Base-by-base conservation (phyloP, 2,888 invertebrate species). In the Leptinotarsa rubiginosa region DNA sequence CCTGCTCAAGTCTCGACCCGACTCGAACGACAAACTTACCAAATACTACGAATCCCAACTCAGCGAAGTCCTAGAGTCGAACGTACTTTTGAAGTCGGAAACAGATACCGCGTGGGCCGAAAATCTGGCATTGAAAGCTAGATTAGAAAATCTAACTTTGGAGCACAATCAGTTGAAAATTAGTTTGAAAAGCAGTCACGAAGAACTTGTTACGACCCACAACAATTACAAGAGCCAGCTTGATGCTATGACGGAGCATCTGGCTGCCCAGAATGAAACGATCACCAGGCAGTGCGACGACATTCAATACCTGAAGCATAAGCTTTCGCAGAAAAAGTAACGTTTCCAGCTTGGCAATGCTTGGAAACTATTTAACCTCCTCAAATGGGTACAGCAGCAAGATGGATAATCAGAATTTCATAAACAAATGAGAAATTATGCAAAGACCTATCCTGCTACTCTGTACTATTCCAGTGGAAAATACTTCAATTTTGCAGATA, bases 251-350 rank as follows among this genome's bases (percentile, higher is more conserved):
- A 93, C 93, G 79, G 94, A 94, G 82, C 94, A 94, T 87, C 88
- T 95, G 82, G 94, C 94, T 20, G 91, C 92, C 69, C 91, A 94
- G 90, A 94, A 94, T 88, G 97, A 97, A 81, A 96, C 96, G 88
- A 91, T 98, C 67, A 92, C 97, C 25, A 88, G 88, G 70, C 95
- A 96, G 85, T 93, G 94, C 85, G 96, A 96, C 88, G 91, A 93
- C 85, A 93, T 96, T 80, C 92, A 95, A 81, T 90, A 90, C 78
- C 88, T 94, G 49, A 91, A 91, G 81, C 93, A 92, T 83, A 91
- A 91, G 85, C 79, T 87, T 70, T 74, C 78, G 47, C 68, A 73
- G 31, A 86, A 81, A 74, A 86, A 85, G 74, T 85, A 82, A 81
- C 15, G 7, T 7, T 68, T 41, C 20, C 31, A 52, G 12, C 20